Conservation (phyloP, 2,113 vertebrate genomes). For the Rallus limicola region DNA sequence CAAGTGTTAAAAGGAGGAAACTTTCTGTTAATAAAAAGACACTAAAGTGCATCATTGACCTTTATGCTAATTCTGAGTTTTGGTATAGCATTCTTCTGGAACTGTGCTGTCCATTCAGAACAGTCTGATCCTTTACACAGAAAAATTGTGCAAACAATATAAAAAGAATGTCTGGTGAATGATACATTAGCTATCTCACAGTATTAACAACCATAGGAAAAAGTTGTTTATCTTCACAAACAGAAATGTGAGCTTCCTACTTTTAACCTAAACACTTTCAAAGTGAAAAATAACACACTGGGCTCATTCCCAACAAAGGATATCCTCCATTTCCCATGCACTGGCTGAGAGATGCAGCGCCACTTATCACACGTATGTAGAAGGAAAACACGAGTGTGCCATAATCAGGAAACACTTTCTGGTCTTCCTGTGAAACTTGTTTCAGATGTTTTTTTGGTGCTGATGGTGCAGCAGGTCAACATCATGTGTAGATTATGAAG, state of each 20-base stretch:
- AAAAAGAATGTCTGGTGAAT: not conserved
- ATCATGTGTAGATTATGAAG: not conserved
- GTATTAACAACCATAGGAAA: conserved; percentile 31
- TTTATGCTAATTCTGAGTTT: not conserved
- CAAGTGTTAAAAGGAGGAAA: not conserved
- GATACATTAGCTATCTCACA: not conserved
- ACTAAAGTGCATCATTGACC: not conserved
- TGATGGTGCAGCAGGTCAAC: not conserved
- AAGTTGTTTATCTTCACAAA: conserved; percentile 66
- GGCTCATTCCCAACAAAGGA: conserved; percentile 74
- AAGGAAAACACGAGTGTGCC: conserved; percentile 35
- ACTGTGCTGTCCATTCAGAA: not conserved
- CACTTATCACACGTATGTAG: not conserved
- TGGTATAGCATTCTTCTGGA: not conserved
- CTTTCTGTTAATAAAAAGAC: not conserved
- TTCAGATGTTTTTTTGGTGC: conserved; percentile 3
- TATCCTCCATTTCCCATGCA: conserved; percentile 76
- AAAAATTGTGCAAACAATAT: not conserved
- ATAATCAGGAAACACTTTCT: conserved; percentile 66
- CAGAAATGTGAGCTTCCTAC: conserved; percentile 75
- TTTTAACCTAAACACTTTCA: conserved; percentile 64
- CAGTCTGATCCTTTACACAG: not conserved
- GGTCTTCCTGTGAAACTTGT: conserved; percentile 62
- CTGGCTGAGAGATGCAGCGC: conserved; percentile 17
- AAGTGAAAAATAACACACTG: conserved; percentile 39